These are phyloP conservation scores for Formicarius rufipectus DNA, from an alignment of 2,113 vertebrate genomes.

Conservation along the genomic window DNA sequence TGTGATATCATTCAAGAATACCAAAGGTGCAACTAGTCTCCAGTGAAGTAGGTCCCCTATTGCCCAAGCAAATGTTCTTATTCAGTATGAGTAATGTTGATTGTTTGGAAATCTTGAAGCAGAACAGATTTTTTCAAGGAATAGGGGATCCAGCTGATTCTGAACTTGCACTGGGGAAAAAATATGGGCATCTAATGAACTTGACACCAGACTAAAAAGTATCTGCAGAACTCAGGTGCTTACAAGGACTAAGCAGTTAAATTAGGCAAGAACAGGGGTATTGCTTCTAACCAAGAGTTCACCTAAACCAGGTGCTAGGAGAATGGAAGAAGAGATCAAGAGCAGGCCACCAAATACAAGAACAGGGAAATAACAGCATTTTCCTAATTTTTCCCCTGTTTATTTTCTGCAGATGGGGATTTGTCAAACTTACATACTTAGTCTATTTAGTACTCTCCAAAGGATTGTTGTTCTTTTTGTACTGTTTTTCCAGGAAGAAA, in stretches of 20 bases:
- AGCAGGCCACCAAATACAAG: not conserved
- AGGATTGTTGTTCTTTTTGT: not conserved
- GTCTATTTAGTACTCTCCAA: not conserved
- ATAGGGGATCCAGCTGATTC: not conserved
- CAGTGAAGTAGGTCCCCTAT: not conserved
- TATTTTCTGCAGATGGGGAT: not conserved
- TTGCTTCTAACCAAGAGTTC: not conserved
- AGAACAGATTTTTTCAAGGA: not conserved
- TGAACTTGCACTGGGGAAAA: not conserved
- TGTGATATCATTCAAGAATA: not conserved
- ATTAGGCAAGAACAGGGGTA: not conserved
- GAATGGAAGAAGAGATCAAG: not conserved
- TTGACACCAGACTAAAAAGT: not conserved
- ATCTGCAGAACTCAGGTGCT: not conserved
- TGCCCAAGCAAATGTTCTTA: not conserved
- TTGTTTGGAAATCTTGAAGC: not conserved
- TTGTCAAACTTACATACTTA: not conserved
- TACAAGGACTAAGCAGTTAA: not conserved
- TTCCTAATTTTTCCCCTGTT: not conserved
- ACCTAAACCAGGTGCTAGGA: not conserved
- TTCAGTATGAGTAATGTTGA: not conserved
- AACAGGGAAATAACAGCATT: not conserved
- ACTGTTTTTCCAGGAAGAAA: not conserved
- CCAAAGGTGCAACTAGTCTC: accelerated
- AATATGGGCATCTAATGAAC: not conserved